Conservation (phyloP, 2,888 invertebrate genomes). For the Conistra vaccinii region DNA sequence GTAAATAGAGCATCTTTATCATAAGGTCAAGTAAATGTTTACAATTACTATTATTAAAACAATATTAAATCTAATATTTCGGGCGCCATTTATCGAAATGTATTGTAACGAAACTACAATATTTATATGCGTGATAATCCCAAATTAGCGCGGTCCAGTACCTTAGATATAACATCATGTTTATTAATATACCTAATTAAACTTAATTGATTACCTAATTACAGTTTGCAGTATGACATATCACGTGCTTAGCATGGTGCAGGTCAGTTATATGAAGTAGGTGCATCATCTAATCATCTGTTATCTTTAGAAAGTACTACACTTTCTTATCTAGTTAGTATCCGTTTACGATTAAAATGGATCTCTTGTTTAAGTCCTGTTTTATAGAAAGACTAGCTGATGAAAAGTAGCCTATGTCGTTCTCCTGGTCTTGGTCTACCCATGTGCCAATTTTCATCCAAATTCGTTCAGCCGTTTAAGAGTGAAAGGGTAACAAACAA, state of each 20-base stretch:
- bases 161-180: constrained; percentile 34
- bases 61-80: constrained; percentile 40
- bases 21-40: constrained; percentile 53
- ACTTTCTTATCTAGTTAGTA: constrained; percentile 22
- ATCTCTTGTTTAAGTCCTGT: neutral
- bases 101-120: constrained; percentile 47
- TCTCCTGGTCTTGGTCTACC: too few relatives aligned
- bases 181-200: constrained; percentile 33
- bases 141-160: constrained; percentile 63
- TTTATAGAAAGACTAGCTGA: neutral
- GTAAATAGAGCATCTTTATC: constrained; percentile 63
- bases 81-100: constrained; percentile 56
- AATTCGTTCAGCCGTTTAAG: too few relatives aligned
- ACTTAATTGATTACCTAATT: constrained; percentile 42
- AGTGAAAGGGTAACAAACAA: too few relatives aligned
- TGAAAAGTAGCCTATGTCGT: too few relatives aligned
- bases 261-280: constrained; percentile 11
- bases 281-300: constrained; percentile 11
- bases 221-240: constrained; percentile 6
- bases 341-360: constrained; percentile 5
- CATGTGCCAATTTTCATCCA: too few relatives aligned
- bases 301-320: constrained; percentile 21
- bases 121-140: constrained; percentile 68
- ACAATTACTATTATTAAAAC: constrained; percentile 31
- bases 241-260: constrained; percentile 18